These are phyloP conservation scores for Scomber japonicus DNA, from an alignment of 2,113 vertebrate species.

Conservation along the genomic window DNA sequence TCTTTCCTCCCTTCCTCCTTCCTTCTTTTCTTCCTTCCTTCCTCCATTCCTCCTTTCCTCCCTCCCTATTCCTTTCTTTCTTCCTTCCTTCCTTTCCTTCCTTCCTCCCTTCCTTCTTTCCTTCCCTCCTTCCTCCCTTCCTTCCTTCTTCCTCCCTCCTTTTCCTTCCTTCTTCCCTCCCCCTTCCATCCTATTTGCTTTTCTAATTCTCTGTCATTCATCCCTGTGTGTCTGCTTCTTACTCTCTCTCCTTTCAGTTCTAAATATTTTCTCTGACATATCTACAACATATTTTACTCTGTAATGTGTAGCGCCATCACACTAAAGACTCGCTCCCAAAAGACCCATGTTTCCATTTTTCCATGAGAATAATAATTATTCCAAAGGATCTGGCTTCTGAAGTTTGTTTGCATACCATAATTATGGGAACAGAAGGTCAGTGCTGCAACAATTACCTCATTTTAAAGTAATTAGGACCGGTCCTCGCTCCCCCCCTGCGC, in stretches of 20 bases:
- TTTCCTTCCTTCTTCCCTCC: no score
- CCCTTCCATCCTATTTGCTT: rapidly evolving
- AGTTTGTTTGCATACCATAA: conserved; percentile 68
- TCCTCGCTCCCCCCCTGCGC: conserved; percentile 8
- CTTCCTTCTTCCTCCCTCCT: no score
- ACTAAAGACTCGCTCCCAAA: background rate
- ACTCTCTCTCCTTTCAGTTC: background rate
- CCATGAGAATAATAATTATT: conserved; percentile 42
- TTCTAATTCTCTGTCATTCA: background rate
- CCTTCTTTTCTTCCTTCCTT: no score
- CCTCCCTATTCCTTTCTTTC: no score
- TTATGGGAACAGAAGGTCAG: conserved; percentile 70
- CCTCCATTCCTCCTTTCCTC: no score
- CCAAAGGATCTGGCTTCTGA: conserved; percentile 38
- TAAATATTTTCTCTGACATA: conserved; percentile 2
- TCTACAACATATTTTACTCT: background rate
- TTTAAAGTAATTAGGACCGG: conserved; percentile 60
- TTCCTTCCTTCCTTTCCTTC: no score
- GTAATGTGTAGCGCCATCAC: background rate
- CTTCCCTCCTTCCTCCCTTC: no score
- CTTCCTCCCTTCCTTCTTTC: no score
- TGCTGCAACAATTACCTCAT: conserved; percentile 62
- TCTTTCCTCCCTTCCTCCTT: no score
- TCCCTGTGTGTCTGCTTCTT: background rate
- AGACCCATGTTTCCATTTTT: conserved; percentile 22